Conservation (phyloP, 2,888 invertebrate genomes). For the Lithophane socia region DNA sequence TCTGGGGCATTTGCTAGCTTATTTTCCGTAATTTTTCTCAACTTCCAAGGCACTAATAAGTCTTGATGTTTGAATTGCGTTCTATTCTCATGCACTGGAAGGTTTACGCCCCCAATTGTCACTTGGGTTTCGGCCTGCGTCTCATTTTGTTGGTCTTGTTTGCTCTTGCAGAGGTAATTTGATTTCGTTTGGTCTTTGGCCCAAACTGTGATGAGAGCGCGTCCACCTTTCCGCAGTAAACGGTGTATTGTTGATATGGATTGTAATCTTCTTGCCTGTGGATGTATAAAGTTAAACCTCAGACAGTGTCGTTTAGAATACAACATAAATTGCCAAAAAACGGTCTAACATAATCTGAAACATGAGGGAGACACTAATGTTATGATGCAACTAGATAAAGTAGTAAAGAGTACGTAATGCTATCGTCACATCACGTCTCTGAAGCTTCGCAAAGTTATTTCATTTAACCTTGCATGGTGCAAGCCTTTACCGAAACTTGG, state of each 20-base stretch:
- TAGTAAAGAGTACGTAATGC: not conserved
- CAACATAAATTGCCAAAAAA: not conserved
- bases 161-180: slow-evolving; percentile 81
- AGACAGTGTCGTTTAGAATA: not conserved
- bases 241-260: slow-evolving; percentile 95
- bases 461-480: too few species aligned
- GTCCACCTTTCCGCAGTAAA: slow-evolving; percentile 93
- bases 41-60: slow-evolving; percentile 98
- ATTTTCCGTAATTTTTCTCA: slow-evolving; percentile 83
- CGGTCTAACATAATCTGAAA: not conserved
- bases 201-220: slow-evolving; percentile 98
- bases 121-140: slow-evolving; percentile 69
- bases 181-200: slow-evolving; percentile 96
- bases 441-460: not conserved
- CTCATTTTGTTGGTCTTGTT: slow-evolving; percentile 63
- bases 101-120: slow-evolving; percentile 76
- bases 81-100: slow-evolving; percentile 97
- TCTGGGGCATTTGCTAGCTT: slow-evolving; percentile 80
- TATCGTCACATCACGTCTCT: not conserved
- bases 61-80: slow-evolving; percentile 97
- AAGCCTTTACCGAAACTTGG: not conserved
- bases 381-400: not conserved
- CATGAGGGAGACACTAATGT: not conserved
- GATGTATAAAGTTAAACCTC: not conserved
- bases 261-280: slow-evolving; percentile 92